Evolutionary conservation across 2,113 vertebrate species (phyloP), one percentile per base, ranked within the genome.

Genomic region (Capreolus pygargus): DNA sequence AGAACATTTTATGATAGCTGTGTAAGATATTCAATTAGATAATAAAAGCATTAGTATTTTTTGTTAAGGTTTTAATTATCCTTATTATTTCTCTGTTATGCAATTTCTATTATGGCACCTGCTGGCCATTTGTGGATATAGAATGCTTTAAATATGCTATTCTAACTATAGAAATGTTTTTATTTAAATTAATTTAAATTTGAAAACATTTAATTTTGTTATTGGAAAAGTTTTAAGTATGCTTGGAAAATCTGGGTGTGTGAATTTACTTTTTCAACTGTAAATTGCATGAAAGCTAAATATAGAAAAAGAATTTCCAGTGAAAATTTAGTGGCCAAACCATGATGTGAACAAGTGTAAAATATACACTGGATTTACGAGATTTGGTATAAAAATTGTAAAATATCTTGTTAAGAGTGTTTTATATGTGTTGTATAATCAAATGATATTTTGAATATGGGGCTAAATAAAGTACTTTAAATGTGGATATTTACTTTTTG

Each of bases 11-110:
- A 76, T 14, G 39, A 43, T 84, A 67, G 12, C 1, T 3, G 17
- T 61, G 92, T 91, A 86, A 86, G 30, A 86, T 61, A 28, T 94
- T 94, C 87, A 93, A 91, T 91, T 97, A 89, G 28, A 67, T 86
- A 95, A 45, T 89, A 89, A 79, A 92, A 12, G 7, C 45, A 86
- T 74, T 91, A 55, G 19, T 85, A 4, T 43, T 85, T 92, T 58
- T 52, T 89, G 5, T 94, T 88, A 89, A 94, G 50, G 6, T 86
- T 98, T 91, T 91, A 96, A 70, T 96, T 98, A 88, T 88, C 30
- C 13, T 95, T 95, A 85, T 92, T 55, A 85, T 91, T 97, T 95
- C 21, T 84, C 28, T 94, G 39, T 95, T 95, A 70, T 89, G 52
- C 1, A 79, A 8, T 90, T 12, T 76, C 19, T 30, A 61, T 92